Evolutionary conservation across 2,113 vertebrate genomes (phyloP).

Genomic region (Perccottus glenii): DNA sequence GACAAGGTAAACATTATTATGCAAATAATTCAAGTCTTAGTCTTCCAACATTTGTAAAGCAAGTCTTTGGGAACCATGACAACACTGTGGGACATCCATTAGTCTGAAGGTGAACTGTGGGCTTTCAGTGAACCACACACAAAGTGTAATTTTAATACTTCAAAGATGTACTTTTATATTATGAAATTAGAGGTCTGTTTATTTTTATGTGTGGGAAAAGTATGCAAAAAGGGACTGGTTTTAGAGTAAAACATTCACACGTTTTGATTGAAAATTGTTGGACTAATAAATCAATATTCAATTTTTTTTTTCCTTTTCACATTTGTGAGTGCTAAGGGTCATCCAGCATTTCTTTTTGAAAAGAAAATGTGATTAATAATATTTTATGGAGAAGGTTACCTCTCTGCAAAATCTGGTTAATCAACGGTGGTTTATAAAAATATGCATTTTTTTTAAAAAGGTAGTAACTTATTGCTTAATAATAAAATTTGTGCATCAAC

Average conservation of each 20-base stretch:
- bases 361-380: not conserved
- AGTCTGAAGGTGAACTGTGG: slow-evolving; percentile 47
- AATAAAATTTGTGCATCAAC: slow-evolving; percentile 16
- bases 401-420: slow-evolving; percentile 1
- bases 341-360: slow-evolving; percentile 9
- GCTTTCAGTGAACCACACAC: slow-evolving; percentile 57
- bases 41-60: slow-evolving; percentile 61
- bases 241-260: slow-evolving; percentile 4
- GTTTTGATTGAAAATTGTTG: not conserved
- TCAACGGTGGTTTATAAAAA: not conserved
- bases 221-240: slow-evolving; percentile 8
- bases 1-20: slow-evolving; percentile 50
- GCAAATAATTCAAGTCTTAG: slow-evolving; percentile 62
- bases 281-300: not conserved
- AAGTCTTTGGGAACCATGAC: slow-evolving; percentile 71
- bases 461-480: slow-evolving; percentile 1
- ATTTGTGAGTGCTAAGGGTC: slow-evolving; percentile 11
- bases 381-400: not conserved
- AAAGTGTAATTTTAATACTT: slow-evolving; percentile 36
- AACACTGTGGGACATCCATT: slow-evolving; percentile 58
- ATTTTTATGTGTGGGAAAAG: not conserved
- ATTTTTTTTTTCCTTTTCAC: slow-evolving; percentile 5
- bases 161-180: slow-evolving; percentile 1
- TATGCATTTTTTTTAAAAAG: not conserved
- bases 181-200: slow-evolving; percentile 1